Percentiles rank a stretch among this genome's conserved stretches.
Evolutionary conservation across 2,888 invertebrate species (phyloP).

Genomic region (Ophion slaviceki): DNA sequence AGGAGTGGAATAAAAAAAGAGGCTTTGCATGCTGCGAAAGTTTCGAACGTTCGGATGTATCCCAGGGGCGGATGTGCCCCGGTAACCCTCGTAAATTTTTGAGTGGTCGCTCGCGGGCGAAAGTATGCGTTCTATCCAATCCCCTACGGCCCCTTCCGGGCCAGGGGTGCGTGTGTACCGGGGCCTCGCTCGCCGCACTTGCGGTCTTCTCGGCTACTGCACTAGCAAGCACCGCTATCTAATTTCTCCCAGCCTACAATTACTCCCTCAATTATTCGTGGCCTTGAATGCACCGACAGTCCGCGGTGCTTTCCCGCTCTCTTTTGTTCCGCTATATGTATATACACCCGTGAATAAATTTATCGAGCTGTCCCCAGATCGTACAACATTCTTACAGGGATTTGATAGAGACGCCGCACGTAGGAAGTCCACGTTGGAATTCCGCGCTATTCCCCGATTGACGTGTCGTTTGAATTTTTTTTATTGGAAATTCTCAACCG

Average conservation of each 20-base stretch:
- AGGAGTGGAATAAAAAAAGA: background rate
- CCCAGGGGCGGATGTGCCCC: constrained; percentile 27
- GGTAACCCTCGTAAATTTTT: constrained; percentile 61
- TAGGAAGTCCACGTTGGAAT: too few relatives aligned
- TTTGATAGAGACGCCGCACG: too few relatives aligned
- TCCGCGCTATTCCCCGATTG: too few relatives aligned
- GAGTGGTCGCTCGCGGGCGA: constrained; percentile 45
- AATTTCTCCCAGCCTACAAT: constrained; percentile 62
- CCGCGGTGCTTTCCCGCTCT: constrained; percentile 7
- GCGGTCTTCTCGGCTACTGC: constrained; percentile 1
- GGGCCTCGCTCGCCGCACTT: constrained; percentile 17
- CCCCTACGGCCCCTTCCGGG: constrained; percentile 11
- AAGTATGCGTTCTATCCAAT: constrained; percentile 30
- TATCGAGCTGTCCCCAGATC: too few relatives aligned
- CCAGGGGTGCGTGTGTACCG: constrained; percentile 5
- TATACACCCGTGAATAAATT: too few relatives aligned
- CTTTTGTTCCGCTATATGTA: background rate
- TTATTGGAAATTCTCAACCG: too few relatives aligned
- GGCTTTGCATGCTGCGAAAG: constrained; percentile 6
- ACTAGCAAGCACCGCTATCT: constrained; percentile 36
- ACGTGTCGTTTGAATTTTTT: too few relatives aligned
- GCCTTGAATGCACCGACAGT: constrained; percentile 39
- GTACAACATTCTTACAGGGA: too few relatives aligned
- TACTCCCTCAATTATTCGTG: constrained; percentile 61
- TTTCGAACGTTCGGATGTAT: constrained; percentile 54